phyloP scores from a whole-genome alignment of 2,113 vertebrate species.

The Periophthalmodon schlosseri region DNA sequence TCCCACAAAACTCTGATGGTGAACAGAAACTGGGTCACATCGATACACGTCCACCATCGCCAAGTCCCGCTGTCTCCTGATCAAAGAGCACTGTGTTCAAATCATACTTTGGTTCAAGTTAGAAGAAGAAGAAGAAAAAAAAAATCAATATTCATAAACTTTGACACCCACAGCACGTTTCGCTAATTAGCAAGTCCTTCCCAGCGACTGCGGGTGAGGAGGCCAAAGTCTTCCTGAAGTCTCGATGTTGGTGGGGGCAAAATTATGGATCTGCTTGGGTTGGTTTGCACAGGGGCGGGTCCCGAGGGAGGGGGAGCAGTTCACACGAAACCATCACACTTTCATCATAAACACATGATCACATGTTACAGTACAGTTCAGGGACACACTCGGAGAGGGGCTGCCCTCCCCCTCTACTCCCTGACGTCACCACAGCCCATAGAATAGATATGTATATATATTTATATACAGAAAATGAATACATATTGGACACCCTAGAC shows the following conservation, averaged over 20 bases:
- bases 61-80: slow-evolving; percentile 65
- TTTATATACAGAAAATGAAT: slow-evolving; percentile 78
- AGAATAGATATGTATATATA: slow-evolving; percentile 81
- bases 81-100: slow-evolving; percentile 72
- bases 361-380: slow-evolving; percentile 78
- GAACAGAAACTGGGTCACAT: slow-evolving; percentile 70
- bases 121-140: slow-evolving; percentile 48
- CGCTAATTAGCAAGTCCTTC: slow-evolving; percentile 57
- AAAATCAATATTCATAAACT: slow-evolving; percentile 71
- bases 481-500: slow-evolving; percentile 77
- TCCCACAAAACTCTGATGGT: slow-evolving; percentile 16
- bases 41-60: slow-evolving; percentile 60
- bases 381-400: slow-evolving; percentile 65
- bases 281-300: slow-evolving; percentile 25
- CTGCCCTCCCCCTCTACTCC: slow-evolving; percentile 72
- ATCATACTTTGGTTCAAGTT: slow-evolving; percentile 73
- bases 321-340: slow-evolving; percentile 75
- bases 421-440: slow-evolving; percentile 78
- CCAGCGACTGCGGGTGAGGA: slow-evolving; percentile 19
- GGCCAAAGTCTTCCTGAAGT: slow-evolving; percentile 20
- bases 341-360: slow-evolving; percentile 78
- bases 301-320: slow-evolving; percentile 38
- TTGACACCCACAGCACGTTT: slow-evolving; percentile 55
- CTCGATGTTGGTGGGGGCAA: slow-evolving; percentile 11
- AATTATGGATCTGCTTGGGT: slow-evolving; percentile 22